Evolutionary conservation across 2,113 vertebrate species (phyloP).

Genomic region (Pitta sordida): DNA sequence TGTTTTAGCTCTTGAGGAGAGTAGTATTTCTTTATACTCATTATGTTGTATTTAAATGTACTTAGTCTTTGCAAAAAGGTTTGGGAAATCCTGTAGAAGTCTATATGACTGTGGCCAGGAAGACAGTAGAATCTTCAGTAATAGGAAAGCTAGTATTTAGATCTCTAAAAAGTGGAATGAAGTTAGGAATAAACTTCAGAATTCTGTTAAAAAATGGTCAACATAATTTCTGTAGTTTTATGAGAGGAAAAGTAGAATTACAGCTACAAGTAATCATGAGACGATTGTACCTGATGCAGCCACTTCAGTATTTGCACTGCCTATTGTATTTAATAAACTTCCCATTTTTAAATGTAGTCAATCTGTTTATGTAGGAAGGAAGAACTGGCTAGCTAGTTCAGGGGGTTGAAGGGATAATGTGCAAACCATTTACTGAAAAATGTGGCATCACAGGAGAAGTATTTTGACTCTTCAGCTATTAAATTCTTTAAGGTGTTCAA

Average conservation of each 20-base stretch:
- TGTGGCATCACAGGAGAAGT: neutral
- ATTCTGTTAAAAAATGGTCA: neutral
- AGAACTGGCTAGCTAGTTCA: neutral
- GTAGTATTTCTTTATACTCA: neutral
- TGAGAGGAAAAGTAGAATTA: neutral
- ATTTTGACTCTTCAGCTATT: neutral
- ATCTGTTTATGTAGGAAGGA: neutral
- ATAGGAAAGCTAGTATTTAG: neutral
- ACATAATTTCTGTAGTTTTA: neutral
- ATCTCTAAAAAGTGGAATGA: neutral
- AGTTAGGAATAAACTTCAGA: neutral
- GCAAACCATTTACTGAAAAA: neutral
- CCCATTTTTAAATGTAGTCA: neutral
- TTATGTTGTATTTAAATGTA: neutral
- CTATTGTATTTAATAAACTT: neutral
- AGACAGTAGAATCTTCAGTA: neutral
- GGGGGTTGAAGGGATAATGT: neutral
- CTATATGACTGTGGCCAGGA: neutral
- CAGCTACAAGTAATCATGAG: neutral
- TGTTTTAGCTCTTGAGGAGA: rapidly evolving
- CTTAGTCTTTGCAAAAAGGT: neutral
- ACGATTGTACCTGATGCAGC: neutral
- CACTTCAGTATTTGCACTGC: neutral
- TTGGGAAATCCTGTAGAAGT: neutral
- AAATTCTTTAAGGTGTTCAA: neutral